Percentiles rank a stretch among this genome's conserved stretches.
phyloP scores from a whole-genome alignment of 2,888 invertebrate species.

The Harpalus rufipes region DNA sequence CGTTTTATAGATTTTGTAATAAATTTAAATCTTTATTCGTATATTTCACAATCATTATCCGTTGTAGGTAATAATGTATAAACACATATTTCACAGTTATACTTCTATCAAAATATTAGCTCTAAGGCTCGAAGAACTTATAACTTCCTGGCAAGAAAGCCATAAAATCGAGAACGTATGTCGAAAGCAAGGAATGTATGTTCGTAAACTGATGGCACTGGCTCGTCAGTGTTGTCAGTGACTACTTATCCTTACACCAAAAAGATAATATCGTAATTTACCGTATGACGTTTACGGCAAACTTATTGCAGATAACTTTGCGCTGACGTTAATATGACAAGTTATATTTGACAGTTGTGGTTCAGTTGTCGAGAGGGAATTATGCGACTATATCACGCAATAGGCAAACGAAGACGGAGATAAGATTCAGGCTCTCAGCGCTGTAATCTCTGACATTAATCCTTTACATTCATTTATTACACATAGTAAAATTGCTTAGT shows the following conservation, averaged over 20 bases:
- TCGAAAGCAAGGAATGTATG: slow-evolving; percentile 18
- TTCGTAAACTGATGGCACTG: background rate
- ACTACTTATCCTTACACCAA: slow-evolving; percentile 18
- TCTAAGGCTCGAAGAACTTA: slow-evolving; percentile 13
- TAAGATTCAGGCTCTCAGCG: slow-evolving; percentile 8
- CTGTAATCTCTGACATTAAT: background rate
- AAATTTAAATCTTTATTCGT: background rate
- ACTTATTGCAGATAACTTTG: slow-evolving; percentile 56
- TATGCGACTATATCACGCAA: slow-evolving; percentile 28
- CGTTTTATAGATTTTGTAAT: too few relatives aligned
- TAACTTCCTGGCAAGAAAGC: slow-evolving; percentile 9
- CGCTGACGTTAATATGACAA: slow-evolving; percentile 64
- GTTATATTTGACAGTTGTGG: slow-evolving; percentile 56
- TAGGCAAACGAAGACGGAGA: slow-evolving; percentile 5
- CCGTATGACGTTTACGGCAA: slow-evolving; percentile 52
- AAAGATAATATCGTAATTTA: slow-evolving; percentile 52
- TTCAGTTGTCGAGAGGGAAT: slow-evolving; percentile 43
- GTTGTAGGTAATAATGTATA: background rate
- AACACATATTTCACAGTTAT: background rate
- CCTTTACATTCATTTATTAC: background rate
- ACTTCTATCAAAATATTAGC: background rate
- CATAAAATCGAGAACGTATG: slow-evolving; percentile 10
- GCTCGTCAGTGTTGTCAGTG: slow-evolving; percentile 19
- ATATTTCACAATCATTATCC: background rate
- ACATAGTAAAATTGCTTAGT: too few relatives aligned